Conservation (phyloP, 1,140 invertebrate species). For the Pristionchus pacificus region DNA sequence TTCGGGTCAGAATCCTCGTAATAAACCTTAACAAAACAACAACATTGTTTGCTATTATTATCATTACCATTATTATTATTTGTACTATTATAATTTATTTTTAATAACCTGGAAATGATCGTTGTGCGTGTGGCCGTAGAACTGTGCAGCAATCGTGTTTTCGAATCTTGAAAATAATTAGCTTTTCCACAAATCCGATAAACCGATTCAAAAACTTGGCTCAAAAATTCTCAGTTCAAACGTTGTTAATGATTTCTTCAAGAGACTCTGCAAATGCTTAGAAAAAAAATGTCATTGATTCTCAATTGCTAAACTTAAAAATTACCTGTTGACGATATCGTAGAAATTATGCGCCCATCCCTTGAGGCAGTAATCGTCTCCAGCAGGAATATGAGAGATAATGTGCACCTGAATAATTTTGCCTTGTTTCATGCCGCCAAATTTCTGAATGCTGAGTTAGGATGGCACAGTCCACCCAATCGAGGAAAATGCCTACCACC, state of each 20-base stretch:
- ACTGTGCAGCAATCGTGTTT: slow-evolving; percentile 81
- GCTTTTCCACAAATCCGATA: too few relatives aligned
- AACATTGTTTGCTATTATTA: too few relatives aligned
- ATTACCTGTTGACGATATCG: slow-evolving; percentile 58
- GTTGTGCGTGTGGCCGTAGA: slow-evolving; percentile 88
- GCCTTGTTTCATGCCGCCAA: neutral
- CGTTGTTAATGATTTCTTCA: too few relatives aligned
- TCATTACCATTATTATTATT: too few relatives aligned
- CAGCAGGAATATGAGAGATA: slow-evolving; percentile 92
- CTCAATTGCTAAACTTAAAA: neutral
- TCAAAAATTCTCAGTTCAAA: too few relatives aligned
- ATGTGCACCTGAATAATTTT: slow-evolving; percentile 77
- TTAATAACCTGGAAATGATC: slow-evolving; percentile 90
- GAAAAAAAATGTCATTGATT: too few relatives aligned
- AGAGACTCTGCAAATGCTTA: too few relatives aligned
- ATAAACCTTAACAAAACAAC: slow-evolving; percentile 30
- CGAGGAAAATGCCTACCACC: slow-evolving; percentile 62
- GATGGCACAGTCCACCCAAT: slow-evolving; percentile 86
- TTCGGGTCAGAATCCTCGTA: slow-evolving; percentile 37
- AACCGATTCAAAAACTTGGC: too few relatives aligned
- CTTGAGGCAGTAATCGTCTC: slow-evolving; percentile 67
- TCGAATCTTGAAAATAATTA: slow-evolving; percentile 71
- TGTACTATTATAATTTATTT: too few relatives aligned
- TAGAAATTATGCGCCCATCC: slow-evolving; percentile 63
- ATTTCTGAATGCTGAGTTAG: slow-evolving; percentile 76